These are phyloP conservation scores for Eretmochelys imbricata DNA, from an alignment of 2,113 vertebrate genomes.

Conservation along the genomic window DNA sequence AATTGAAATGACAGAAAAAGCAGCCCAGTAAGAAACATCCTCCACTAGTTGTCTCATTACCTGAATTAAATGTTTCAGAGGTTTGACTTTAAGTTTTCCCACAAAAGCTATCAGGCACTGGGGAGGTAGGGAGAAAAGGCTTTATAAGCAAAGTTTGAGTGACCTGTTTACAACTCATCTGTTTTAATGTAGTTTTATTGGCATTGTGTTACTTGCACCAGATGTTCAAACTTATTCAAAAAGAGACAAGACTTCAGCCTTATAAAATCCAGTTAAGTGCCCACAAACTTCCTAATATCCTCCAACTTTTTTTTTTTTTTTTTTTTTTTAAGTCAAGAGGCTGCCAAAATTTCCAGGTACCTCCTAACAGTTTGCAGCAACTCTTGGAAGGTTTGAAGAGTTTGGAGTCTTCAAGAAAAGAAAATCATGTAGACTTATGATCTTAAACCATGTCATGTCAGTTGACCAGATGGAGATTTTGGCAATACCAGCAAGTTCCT, in stretches of 20 bases:
- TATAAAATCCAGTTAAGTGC: neutral
- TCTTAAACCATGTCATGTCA: neutral
- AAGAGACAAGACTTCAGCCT: neutral
- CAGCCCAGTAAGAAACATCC: neutral
- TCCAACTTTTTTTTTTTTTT: neutral
- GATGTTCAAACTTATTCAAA: neutral
- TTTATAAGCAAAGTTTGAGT: conserved; percentile 28
- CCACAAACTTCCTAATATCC: neutral
- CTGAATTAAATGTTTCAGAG: neutral
- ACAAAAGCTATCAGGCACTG: conserved; percentile 28
- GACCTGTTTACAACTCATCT: conserved; percentile 34
- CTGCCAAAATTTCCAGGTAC: rapidly evolving
- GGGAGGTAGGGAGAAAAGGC: conserved; percentile 53
- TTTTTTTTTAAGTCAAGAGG: neutral
- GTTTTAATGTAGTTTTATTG: conserved; percentile 29
- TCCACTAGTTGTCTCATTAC: neutral
- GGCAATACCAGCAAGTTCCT: neutral
- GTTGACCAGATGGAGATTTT: neutral
- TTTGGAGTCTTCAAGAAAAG: neutral
- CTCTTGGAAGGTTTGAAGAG: neutral
- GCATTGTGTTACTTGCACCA: neutral
- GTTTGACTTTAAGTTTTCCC: neutral
- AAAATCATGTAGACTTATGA: rapidly evolving
- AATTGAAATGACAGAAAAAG: neutral
- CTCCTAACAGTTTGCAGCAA: neutral